These are phyloP conservation scores for Cephus pygmeus DNA, from an alignment of 2,888 invertebrate genomes.

Conservation along the genomic window DNA sequence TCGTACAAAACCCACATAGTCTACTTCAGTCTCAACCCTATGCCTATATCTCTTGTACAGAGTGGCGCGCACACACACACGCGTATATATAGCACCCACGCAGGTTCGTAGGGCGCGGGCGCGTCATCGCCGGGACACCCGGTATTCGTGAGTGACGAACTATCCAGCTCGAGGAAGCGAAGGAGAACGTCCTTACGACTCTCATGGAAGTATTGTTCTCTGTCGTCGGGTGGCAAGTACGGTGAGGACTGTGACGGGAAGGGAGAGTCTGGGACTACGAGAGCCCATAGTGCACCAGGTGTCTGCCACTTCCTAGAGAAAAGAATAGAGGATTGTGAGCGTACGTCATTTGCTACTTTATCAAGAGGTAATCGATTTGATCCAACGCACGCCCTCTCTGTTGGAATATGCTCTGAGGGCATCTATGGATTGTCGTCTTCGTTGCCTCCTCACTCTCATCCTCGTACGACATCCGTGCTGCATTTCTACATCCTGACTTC, in stretches of 20 bases:
- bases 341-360: not conserved
- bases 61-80: not conserved
- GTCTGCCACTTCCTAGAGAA: not conserved
- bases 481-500: not conserved
- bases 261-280: not conserved
- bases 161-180: not conserved
- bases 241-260: not conserved
- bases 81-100: not conserved
- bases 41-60: not conserved
- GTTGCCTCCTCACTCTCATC: not conserved
- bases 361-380: slow-evolving; percentile 52
- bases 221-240: not conserved
- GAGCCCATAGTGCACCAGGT: not conserved
- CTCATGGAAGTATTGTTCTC: not conserved
- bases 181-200: not conserved
- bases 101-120: not conserved
- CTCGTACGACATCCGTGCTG: not conserved
- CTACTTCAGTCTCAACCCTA: not conserved
- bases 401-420: slow-evolving; percentile 10
- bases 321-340: not conserved
- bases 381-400: slow-evolving; percentile 55
- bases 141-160: not conserved
- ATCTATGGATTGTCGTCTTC: not conserved
- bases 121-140: not conserved
- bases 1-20: not conserved